Base-by-base conservation (phyloP, 2,888 invertebrate genomes). In the Phasia obesa region DNA sequence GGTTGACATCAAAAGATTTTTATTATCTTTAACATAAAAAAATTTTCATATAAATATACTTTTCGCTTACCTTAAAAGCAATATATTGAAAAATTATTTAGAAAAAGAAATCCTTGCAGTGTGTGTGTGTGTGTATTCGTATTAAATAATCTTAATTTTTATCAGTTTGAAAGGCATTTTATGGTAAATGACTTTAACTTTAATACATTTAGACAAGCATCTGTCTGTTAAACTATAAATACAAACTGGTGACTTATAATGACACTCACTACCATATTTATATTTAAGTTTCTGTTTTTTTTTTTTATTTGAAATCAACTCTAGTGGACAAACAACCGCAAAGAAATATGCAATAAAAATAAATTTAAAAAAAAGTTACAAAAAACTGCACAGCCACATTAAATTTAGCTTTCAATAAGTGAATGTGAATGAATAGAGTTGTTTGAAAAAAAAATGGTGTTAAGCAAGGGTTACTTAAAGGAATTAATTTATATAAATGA, bases 201-300 rank as follows among this genome's bases (percentile, higher is more conserved):
- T 83, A 83, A 83, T 83, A 75, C 79, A 67, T 79, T 83, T 75
- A 31, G 83, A 83, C 79, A 83, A 79, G 75, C 83, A 83, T 83
- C 79, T 83, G 83, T 83, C 83, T 76, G 83, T 71, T 83, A 75
- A 75, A 71, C 83, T 76, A 67, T 71, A 60, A 83, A 53, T 83
- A 70, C 67, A 83, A 83, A 67, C 65, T 44, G 71, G 53, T 79
- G 75, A 83, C 75, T 79, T 83, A 75, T 75, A 83, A 75, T 83
- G 83, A 79, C 83, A 83, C 79, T 75, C 83, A 83, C 79, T 75
- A 67, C 83, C 69, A 64, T 74, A 67, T 71, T 73, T 79, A 67
- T 53, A 60, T 60, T 53, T 60, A 6, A 65, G 11, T 51, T 9
- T 11, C 11, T 31, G 1, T 57, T 64, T 65, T 64, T 71, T 49